Evolutionary conservation across 2,797 vertebrate genomes (phyloP).

Genomic region (Clarias fuscus): DNA sequence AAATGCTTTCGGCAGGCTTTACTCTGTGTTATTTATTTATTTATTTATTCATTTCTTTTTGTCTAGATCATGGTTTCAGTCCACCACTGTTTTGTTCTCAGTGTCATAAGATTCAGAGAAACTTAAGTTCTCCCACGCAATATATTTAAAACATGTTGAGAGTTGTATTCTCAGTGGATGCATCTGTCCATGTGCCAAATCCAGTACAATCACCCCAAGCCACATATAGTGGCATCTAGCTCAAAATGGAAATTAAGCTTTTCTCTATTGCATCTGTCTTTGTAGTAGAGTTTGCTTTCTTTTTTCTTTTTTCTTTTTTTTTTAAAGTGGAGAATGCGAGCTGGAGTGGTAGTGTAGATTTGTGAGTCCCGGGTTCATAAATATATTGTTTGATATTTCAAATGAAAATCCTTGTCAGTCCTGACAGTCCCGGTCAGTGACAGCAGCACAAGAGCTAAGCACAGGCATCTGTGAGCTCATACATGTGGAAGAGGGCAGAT

Average conservation of each 20-base stretch:
- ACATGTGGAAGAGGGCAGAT: background rate
- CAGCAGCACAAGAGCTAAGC: background rate
- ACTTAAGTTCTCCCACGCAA: background rate
- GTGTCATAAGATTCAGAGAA: background rate
- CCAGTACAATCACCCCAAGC: background rate
- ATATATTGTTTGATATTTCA: background rate
- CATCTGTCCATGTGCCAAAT: constrained; percentile 20
- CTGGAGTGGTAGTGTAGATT: background rate
- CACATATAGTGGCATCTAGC: background rate
- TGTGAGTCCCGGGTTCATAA: background rate
- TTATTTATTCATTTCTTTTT: background rate
- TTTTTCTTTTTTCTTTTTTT: background rate
- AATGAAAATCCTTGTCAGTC: background rate
- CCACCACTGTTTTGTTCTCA: background rate
- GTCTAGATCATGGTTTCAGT: background rate
- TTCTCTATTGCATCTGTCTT: background rate
- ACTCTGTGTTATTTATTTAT: background rate
- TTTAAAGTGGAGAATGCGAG: background rate
- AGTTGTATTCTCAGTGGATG: constrained; percentile 33
- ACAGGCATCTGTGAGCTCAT: background rate
- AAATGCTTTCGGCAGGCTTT: background rate
- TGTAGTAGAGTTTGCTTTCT: background rate
- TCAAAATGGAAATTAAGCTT: background rate
- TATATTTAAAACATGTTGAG: background rate
- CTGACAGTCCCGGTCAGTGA: background rate